Conservation (phyloP, 2,888 invertebrate species). For the Iphiclides podalirius region DNA sequence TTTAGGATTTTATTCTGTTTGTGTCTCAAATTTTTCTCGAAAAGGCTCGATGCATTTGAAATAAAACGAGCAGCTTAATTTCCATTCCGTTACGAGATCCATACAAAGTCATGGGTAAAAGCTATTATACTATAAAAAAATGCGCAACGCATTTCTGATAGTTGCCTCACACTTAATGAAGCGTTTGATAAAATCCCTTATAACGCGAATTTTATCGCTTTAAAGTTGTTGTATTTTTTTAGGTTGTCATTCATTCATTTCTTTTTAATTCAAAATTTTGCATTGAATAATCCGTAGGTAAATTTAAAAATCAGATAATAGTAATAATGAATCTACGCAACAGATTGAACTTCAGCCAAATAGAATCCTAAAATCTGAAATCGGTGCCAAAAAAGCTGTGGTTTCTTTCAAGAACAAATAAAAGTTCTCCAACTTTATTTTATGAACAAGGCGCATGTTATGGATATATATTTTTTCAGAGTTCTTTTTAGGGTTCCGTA, state of each 20-base stretch:
- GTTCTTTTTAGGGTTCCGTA: background rate
- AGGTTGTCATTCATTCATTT: too few relatives aligned
- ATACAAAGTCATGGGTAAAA: too few relatives aligned
- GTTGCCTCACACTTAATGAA: background rate
- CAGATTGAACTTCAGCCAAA: constrained; percentile 14
- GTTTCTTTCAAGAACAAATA: constrained; percentile 8
- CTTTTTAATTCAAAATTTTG: too few relatives aligned
- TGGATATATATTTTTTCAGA: background rate
- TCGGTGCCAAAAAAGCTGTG: constrained; percentile 9
- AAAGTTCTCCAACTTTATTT: background rate
- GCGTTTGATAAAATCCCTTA: background rate
- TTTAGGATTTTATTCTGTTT: too few relatives aligned
- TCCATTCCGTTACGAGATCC: too few relatives aligned
- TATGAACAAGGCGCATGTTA: background rate
- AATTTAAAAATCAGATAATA: too few relatives aligned
- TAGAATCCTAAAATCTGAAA: constrained; percentile 5
- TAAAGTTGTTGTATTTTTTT: too few relatives aligned
- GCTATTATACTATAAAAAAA: background rate
- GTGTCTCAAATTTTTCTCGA: too few relatives aligned
- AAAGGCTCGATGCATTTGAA: too few relatives aligned
- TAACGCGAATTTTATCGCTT: background rate
- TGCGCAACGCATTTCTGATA: background rate
- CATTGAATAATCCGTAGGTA: too few relatives aligned
- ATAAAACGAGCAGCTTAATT: too few relatives aligned
- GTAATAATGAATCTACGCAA: too few relatives aligned